Percentiles rank a stretch among this genome's conserved stretches.
Evolutionary conservation across 2,888 invertebrate species (phyloP).

Genomic region (Thera obeliscata): DNA sequence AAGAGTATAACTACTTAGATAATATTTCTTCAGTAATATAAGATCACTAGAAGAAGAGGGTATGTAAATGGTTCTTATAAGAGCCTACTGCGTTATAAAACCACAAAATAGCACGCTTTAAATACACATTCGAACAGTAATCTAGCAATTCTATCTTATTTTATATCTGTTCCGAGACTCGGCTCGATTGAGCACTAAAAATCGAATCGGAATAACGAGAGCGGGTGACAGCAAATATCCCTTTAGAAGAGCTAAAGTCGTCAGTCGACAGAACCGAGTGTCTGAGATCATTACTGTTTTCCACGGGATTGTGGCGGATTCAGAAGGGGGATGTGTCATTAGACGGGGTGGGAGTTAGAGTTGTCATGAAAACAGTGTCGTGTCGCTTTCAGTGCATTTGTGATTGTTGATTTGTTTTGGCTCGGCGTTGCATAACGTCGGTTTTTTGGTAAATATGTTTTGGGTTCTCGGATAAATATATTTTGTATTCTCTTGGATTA

Average conservation of each 20-base stretch:
- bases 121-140: slow-evolving; percentile 17
- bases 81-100: background rate
- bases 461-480: background rate
- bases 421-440: slow-evolving; percentile 17
- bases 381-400: slow-evolving; percentile 32
- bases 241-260: slow-evolving; percentile 43
- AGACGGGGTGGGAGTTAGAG: slow-evolving; percentile 36
- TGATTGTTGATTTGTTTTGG: slow-evolving; percentile 27
- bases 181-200: slow-evolving; percentile 38
- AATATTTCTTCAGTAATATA: no score
- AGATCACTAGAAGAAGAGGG: no score
- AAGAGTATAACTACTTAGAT: no score
- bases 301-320: slow-evolving; percentile 43
- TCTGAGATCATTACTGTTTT: slow-evolving; percentile 48
- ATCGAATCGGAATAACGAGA: slow-evolving; percentile 36
- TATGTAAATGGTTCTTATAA: no score
- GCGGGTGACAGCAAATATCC: slow-evolving; percentile 42
- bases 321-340: slow-evolving; percentile 41
- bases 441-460: background rate
- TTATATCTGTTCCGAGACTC: slow-evolving; percentile 17
- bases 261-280: slow-evolving; percentile 44
- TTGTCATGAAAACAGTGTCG: slow-evolving; percentile 38
- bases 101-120: background rate
- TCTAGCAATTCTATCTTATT: slow-evolving; percentile 22
- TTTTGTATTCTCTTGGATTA: background rate